These are phyloP conservation scores for Hormaphis cornu DNA, from an alignment of 1,140 invertebrate species.

Conservation along the genomic window DNA sequence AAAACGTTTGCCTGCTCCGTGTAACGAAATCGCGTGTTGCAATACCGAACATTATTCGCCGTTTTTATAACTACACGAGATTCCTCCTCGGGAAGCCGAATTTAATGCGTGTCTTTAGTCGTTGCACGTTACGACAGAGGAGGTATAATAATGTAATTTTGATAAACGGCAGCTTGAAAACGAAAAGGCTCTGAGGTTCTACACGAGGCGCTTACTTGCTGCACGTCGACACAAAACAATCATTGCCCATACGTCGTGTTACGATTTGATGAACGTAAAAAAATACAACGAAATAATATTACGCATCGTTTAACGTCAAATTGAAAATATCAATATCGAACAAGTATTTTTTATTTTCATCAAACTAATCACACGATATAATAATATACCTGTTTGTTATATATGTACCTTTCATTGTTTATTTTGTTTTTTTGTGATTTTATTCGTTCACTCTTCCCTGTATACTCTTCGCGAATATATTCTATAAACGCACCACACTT, in stretches of 20 bases:
- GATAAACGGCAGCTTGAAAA: no score
- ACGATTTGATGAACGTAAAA: conserved; percentile 18
- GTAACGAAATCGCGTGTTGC: no score
- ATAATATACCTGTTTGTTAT: not conserved
- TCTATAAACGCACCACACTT: conserved; percentile 27
- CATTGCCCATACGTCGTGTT: not conserved
- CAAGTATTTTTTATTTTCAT: conserved; percentile 18
- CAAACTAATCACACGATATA: not conserved
- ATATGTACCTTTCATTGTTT: conserved; percentile 19
- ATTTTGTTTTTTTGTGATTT: conserved; percentile 25
- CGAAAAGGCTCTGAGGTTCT: conserved; percentile 20
- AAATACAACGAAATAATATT: not conserved
- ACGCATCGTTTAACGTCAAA: not conserved
- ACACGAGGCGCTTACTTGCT: conserved; percentile 8
- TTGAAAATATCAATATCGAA: not conserved
- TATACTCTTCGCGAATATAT: conserved; percentile 27
- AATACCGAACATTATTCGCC: no score
- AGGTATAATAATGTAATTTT: no score
- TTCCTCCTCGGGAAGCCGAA: no score
- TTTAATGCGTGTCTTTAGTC: no score
- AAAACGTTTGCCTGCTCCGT: no score
- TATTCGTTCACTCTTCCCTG: conserved; percentile 27
- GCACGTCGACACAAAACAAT: not conserved
- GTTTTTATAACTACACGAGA: no score
- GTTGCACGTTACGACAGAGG: no score